Evolutionary conservation across 2,888 invertebrate species (phyloP).

Genomic region (Rugalucina vietnamica): DNA sequence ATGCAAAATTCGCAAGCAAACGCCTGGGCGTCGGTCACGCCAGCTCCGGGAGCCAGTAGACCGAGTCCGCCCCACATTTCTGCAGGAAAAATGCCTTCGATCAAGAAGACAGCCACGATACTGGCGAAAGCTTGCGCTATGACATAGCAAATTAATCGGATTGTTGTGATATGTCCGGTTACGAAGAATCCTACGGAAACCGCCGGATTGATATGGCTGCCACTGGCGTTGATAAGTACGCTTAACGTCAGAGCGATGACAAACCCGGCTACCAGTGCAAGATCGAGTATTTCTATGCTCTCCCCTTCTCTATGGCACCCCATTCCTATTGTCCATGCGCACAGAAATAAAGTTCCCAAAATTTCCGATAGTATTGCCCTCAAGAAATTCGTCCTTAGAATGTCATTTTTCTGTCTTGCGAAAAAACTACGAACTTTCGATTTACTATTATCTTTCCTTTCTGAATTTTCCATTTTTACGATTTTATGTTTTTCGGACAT

Average conservation of each 20-base stretch:
- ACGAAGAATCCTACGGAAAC: conserved; percentile 65
- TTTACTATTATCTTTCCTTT: neutral
- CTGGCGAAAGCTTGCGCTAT: conserved; percentile 67
- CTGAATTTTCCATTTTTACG: neutral
- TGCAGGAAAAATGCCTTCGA: conserved; percentile 57
- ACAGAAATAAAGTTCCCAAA: conserved; percentile 67
- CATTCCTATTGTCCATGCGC: conserved; percentile 63
- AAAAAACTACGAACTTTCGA: neutral
- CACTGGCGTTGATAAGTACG: conserved; percentile 66
- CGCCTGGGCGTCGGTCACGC: conserved; percentile 66
- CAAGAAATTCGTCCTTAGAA: conserved; percentile 68
- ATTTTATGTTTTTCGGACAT: neutral
- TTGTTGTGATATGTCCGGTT: conserved; percentile 47
- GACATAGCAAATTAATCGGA: conserved; percentile 63
- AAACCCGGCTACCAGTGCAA: conserved; percentile 68
- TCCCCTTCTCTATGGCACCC: conserved; percentile 41
- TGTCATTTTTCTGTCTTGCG: conserved; percentile 62
- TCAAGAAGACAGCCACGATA: conserved; percentile 62
- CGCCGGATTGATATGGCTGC: conserved; percentile 75
- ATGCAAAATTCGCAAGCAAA: conserved; percentile 68
- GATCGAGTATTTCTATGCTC: conserved; percentile 44
- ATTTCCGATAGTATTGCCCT: conserved; percentile 70
- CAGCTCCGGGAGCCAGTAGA: conserved; percentile 57
- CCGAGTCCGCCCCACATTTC: conserved; percentile 66
- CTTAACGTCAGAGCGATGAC: conserved; percentile 67